phyloP scores from a whole-genome alignment of 2,888 invertebrate species.

The Rosalia funebris region DNA sequence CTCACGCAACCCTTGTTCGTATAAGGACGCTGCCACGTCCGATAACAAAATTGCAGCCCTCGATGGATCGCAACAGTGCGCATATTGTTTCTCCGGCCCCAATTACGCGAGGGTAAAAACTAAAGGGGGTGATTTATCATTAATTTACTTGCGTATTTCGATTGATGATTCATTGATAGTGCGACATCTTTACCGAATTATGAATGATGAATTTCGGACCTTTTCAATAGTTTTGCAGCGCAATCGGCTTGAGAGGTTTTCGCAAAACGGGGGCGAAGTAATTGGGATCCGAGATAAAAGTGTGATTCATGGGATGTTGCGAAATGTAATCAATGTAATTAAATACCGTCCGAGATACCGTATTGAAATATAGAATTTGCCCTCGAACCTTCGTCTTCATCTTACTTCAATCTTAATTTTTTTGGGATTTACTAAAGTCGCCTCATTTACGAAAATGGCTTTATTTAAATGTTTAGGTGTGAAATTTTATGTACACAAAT shows the following conservation, averaged over 20 bases:
- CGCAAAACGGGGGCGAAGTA: background rate
- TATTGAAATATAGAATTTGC: no score
- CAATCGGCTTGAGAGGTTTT: constrained; percentile 28
- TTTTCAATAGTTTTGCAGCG: constrained; percentile 27
- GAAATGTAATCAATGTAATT: no score
- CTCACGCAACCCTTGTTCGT: constrained; percentile 45
- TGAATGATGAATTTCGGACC: constrained; percentile 36
- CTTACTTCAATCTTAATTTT: no score
- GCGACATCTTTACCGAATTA: constrained; percentile 37
- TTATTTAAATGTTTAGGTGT: no score
- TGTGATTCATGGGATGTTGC: constrained; percentile 13
- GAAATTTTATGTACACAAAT: no score
- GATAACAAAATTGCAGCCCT: constrained; percentile 36
- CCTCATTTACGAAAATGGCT: no score
- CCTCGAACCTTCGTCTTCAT: no score
- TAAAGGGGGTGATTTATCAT: constrained; percentile 47
- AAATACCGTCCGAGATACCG: no score
- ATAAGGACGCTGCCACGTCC: constrained; percentile 29
- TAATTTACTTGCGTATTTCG: constrained; percentile 41
- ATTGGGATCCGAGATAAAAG: constrained; percentile 1
- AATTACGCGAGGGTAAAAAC: constrained; percentile 47
- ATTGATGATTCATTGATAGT: constrained; percentile 43
- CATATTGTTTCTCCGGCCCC: constrained; percentile 49
- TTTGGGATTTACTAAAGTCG: no score
- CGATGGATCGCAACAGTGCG: constrained; percentile 34